These are phyloP conservation scores for Pseudotriccus pelzelni DNA, from an alignment of 2,797 vertebrate genomes.

Conservation along the genomic window DNA sequence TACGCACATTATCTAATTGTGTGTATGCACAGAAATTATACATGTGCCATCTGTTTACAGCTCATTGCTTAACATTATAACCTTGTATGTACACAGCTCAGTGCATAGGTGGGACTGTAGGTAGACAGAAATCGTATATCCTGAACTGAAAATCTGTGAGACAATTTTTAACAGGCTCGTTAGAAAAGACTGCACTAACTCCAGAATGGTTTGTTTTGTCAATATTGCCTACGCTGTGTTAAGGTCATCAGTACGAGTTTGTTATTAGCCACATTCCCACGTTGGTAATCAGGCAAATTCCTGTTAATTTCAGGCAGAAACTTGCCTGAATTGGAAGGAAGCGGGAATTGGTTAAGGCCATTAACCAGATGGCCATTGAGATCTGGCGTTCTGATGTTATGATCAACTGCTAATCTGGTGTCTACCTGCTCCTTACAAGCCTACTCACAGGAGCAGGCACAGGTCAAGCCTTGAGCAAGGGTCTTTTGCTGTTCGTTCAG, in stretches of 20 bases:
- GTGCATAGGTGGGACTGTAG: not conserved
- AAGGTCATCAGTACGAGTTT: not conserved
- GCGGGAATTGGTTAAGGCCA: not conserved
- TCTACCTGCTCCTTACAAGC: not conserved
- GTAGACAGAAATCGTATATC: not conserved
- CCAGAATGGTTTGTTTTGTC: slow-evolving; percentile 55
- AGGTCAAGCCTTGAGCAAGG: slow-evolving; percentile 35
- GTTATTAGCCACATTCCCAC: not conserved
- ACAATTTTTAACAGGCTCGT: not conserved
- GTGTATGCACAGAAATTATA: not conserved
- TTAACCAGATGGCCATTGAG: not conserved
- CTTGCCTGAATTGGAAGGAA: not conserved
- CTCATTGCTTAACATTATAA: not conserved
- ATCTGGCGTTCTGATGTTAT: not conserved
- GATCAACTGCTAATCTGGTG: not conserved
- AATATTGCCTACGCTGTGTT: slow-evolving; percentile 48
- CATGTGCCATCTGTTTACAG: not conserved
- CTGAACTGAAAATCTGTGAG: slow-evolving; percentile 18
- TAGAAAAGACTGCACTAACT: slow-evolving; percentile 7
- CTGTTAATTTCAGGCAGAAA: slow-evolving; percentile 18
- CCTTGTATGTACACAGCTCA: not conserved
- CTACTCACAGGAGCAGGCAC: not conserved
- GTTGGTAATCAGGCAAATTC: not conserved
- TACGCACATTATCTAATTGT: not conserved
- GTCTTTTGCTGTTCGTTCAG: slow-evolving; percentile 22